Evolutionary conservation across 92 coral and sea anemone species (phyloP).

Genomic region (Actinostola sp.): DNA sequence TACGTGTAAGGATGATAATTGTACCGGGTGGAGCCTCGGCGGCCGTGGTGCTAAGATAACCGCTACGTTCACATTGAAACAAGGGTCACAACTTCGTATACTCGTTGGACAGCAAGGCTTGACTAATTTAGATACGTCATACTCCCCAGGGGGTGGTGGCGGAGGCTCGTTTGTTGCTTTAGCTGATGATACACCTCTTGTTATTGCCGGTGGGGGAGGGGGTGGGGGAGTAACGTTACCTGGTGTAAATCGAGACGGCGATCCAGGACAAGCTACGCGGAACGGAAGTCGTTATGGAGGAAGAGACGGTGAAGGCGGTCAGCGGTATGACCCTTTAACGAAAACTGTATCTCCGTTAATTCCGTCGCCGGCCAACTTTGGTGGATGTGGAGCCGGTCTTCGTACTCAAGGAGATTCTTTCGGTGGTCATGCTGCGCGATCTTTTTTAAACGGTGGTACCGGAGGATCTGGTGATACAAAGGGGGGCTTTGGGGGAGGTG

Average conservation of each 20-base stretch:
- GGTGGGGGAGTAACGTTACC: constrained; percentile 65
- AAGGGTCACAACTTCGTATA: constrained; percentile 57
- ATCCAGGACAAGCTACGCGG: constrained; percentile 80
- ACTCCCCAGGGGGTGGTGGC: constrained; percentile 92
- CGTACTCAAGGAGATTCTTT: neutral
- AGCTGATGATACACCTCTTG: constrained; percentile 52
- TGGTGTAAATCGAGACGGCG: constrained; percentile 56
- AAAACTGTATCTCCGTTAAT: neutral
- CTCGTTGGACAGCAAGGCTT: constrained; percentile 85
- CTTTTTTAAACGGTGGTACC: constrained; percentile 50
- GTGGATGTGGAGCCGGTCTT: constrained; percentile 16
- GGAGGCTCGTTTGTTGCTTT: constrained; percentile 87
- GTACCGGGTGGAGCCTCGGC: constrained; percentile 40
- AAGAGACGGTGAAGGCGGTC: constrained; percentile 67
- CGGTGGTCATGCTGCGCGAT: neutral
- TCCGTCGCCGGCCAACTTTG: neutral
- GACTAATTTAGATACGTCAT: neutral
- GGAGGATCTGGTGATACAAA: constrained; percentile 50
- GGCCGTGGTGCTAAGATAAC: constrained; percentile 82
- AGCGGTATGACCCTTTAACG: constrained; percentile 27
- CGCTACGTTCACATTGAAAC: constrained; percentile 58
- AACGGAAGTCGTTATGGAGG: constrained; percentile 82
- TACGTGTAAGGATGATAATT: constrained; percentile 25
- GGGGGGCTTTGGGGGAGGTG: constrained; percentile 81
- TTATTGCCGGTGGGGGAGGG: constrained; percentile 95